Conservation (phyloP, 1,140 invertebrate species). For the Penaeus chinensis region DNA sequence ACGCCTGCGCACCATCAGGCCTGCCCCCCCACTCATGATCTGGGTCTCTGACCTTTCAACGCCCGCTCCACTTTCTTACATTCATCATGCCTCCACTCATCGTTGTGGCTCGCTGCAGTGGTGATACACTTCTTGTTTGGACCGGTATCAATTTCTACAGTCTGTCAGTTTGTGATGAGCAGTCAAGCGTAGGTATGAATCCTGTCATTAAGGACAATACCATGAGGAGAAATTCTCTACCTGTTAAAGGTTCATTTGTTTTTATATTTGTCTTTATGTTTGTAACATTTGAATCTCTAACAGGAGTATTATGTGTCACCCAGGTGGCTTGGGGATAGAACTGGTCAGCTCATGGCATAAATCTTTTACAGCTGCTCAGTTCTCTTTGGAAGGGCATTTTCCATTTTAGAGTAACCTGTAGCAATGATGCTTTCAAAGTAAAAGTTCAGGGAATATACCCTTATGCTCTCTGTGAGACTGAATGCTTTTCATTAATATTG, state of each 20-base stretch:
- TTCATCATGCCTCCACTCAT: slow-evolving; percentile 60
- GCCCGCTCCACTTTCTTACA: slow-evolving; percentile 56
- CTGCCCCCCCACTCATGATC: too few species aligned
- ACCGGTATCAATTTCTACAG: slow-evolving; percentile 55
- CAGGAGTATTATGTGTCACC: slow-evolving; percentile 54
- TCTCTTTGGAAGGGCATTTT: slow-evolving; percentile 46
- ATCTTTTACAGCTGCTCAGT: slow-evolving; percentile 20
- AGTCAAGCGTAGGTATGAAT: slow-evolving; percentile 57
- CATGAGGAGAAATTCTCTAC: slow-evolving; percentile 52
- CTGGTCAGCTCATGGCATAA: slow-evolving; percentile 53
- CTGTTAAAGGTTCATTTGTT: slow-evolving; percentile 57
- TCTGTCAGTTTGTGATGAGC: slow-evolving; percentile 55
- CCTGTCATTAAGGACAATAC: slow-evolving; percentile 48
- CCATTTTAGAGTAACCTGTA: slow-evolving; percentile 12
- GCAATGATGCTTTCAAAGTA: too few species aligned
- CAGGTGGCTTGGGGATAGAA: slow-evolving; percentile 57
- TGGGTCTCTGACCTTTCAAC: slow-evolving; percentile 51
- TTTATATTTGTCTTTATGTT: slow-evolving; percentile 22
- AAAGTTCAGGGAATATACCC: too few species aligned
- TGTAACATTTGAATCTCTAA: slow-evolving; percentile 54
- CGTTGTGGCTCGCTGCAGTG: slow-evolving; percentile 61
- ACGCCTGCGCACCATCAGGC: slow-evolving; percentile 55
- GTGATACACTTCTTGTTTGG: slow-evolving; percentile 60
- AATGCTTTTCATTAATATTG: too few species aligned
- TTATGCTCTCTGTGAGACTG: too few species aligned